Evolutionary conservation across 2,888 invertebrate genomes (phyloP), one percentile per base, ranked within the genome.

Genomic region (Luffia ferchaultella): DNA sequence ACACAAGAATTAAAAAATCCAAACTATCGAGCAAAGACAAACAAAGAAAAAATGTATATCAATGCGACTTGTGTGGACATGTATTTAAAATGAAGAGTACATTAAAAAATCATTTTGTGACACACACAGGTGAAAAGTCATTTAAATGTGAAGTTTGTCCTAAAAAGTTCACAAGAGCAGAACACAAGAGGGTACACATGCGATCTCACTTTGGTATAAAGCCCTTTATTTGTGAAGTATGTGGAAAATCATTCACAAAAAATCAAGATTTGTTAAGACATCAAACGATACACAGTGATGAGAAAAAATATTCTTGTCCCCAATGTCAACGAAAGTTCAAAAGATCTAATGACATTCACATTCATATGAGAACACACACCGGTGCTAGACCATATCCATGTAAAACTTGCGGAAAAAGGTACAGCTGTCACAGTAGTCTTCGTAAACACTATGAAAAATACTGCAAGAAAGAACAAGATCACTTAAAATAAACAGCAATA

Each of bases 191-290:
- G 18, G 78, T 85, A 50, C 86, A 86, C 56, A 77, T 78, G 67
- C 67, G 84, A 55, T 70, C 71, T 1, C 86, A 86, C 56, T 73
- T 76, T 1, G 85, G 85, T 2, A 72, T 75, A 30, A 71, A 76
- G 43, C 86, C 86, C 1, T 86, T 75, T 57, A 64, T 76, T 52
- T 86, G 86, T 63, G 71, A 73, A 52, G 65, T 69, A 41, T 86
- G 86, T 59, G 76, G 79, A 2, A 66, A 65, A 46, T 59, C 62
- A 40, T 63, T 65, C 46, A 60, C 60, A 17, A 67, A 65, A 54
- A 58, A 58, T 1, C 64, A 68, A 52, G 66, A 67, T 50, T 56
- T 68, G 41, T 52, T 58, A 2, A 55, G 67, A 16, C 69, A 68
- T 51, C 56, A 60, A 53, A 61, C 58, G 53, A 58, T 68, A 41